Evolutionary conservation across 2,888 invertebrate genomes (phyloP), one percentile per base, ranked within the genome.

Genomic region (Boloria euphrosyne): DNA sequence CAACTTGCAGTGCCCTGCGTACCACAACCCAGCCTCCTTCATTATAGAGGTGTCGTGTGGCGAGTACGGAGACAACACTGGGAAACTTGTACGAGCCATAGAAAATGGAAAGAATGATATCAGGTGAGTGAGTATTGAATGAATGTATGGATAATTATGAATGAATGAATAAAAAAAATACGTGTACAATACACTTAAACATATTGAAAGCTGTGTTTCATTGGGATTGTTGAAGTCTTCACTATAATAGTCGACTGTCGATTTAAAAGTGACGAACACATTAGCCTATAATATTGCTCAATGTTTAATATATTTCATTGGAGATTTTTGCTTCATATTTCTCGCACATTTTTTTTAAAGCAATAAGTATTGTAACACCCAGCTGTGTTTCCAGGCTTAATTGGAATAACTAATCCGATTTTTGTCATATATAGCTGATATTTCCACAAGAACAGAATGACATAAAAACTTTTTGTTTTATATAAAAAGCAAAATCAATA

Each of bases 11-110:
- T 99, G 98, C 79, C 98, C 98, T 0, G 96, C 97, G 62, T 99
- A 98, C 87, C 98, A 99, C 92, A 99, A 99, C 90, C 98, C 98
- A 0, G 98, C 98, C 6, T 98, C 98, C 62, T 98, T 97, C 92
- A 96, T 98, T 75, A 98, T 98, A 88, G 98, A 99, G 89, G 98
- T 99, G 4, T 98, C 98, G 0, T 98, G 98, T 81, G 98, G 98
- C 0, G 98, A 99, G 86, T 98, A 98, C 83, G 99, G 99, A 63
- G 97, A 98, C 80, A 96, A 98, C 79, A 96, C 96, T 0, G 94
- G 95, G 73, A 96, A 95, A 77, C 90, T 98, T 62, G 97, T 98
- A 6, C 94, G 95, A 10, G 97, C 98, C 7, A 97, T 98, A 62
- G 94, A 96, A 72, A 97, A 97, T 83, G 97, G 98, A 62, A 95